A percentile compares a stretch with the other conserved stretches of the same genome.
Evolutionary conservation across 1,140 invertebrate genomes (phyloP).

Genomic region (Gryllus bimaculatus): DNA sequence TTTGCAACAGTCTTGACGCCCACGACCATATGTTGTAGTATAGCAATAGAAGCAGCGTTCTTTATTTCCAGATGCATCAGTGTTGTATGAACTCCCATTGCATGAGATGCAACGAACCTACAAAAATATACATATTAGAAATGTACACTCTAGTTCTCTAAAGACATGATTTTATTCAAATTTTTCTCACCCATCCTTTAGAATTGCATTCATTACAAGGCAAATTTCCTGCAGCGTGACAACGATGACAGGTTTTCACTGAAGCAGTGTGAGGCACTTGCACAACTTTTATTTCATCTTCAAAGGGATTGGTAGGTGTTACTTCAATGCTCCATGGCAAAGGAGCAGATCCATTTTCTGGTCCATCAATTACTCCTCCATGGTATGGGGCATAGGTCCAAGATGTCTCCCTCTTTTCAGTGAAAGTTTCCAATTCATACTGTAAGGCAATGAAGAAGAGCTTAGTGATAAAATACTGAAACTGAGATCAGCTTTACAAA

Average conservation of each 20-base stretch:
- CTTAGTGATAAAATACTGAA: too few species aligned
- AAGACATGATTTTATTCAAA: background rate
- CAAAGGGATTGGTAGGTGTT: constrained; percentile 36
- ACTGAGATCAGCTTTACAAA: too few species aligned
- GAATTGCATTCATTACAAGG: constrained; percentile 43
- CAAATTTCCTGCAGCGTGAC: constrained; percentile 39
- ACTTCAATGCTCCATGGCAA: constrained; percentile 46
- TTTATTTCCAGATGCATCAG: constrained; percentile 31
- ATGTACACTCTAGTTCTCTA: too few species aligned
- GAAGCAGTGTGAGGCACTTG: constrained; percentile 48
- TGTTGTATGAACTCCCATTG: constrained; percentile 37
- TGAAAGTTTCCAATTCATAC: constrained; percentile 51
- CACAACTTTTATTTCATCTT: constrained; percentile 36
- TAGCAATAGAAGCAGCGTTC: constrained; percentile 40
- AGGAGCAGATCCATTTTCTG: constrained; percentile 39
- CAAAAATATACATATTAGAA: background rate
- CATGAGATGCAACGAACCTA: constrained; percentile 36
- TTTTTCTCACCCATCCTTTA: constrained; percentile 38
- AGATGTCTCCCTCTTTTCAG: constrained; percentile 42
- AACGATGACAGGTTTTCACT: constrained; percentile 46
- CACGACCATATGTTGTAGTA: constrained; percentile 35
- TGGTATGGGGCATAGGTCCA: constrained; percentile 46
- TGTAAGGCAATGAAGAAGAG: constrained; percentile 24
- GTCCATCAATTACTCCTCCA: constrained; percentile 40
- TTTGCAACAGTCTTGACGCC: constrained; percentile 36